phyloP scores from a whole-genome alignment of 2,888 invertebrate species.

The Acleris emargana region DNA sequence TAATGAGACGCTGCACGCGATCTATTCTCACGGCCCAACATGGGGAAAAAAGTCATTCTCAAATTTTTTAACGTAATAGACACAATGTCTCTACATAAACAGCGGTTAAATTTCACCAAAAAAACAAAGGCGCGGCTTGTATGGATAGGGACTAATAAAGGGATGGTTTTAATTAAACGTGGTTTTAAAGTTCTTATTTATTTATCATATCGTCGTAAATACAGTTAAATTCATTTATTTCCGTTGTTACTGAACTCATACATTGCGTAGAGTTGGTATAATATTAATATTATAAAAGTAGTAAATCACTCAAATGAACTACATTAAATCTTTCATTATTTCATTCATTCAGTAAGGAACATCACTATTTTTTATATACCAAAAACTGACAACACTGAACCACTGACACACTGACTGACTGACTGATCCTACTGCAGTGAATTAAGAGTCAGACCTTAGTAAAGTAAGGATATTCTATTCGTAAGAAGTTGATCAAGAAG shows the following conservation, averaged over 20 bases:
- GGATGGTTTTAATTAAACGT: not conserved
- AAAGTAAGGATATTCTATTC: no score
- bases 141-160: conserved; percentile 49
- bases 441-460: no score
- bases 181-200: not conserved
- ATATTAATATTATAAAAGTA: no score
- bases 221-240: not conserved
- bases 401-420: no score
- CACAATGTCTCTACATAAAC: conserved; percentile 78
- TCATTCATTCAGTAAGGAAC: no score
- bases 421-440: no score
- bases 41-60: conserved; percentile 66
- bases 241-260: no score
- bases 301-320: no score
- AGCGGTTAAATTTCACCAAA: conserved; percentile 69
- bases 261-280: no score
- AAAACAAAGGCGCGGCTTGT: conserved; percentile 48
- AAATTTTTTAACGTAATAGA: conserved; percentile 73
- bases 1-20: conserved; percentile 72
- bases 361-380: no score
- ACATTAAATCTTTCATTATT: no score
- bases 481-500: conserved; percentile 40
- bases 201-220: not conserved
- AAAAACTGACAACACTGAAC: no score
- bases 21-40: conserved; percentile 75